These are phyloP conservation scores for Agrypnia vestita DNA, from an alignment of 1,140 invertebrate genomes.

Conservation along the genomic window DNA sequence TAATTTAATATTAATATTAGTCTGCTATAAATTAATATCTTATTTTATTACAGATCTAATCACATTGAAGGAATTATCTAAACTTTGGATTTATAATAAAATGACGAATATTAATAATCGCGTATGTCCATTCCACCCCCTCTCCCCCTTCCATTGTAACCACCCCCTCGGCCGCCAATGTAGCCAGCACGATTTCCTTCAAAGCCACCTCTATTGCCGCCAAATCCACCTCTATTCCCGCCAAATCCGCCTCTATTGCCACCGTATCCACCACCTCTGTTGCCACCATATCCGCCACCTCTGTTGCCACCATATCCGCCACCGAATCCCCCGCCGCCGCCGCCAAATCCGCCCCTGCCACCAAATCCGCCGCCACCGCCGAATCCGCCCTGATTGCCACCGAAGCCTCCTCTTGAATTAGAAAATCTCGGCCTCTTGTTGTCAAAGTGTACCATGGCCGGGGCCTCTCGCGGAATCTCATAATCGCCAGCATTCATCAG, in stretches of 20 bases:
- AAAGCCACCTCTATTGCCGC: conserved; percentile 1
- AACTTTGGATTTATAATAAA: not conserved
- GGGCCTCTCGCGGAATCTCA: conserved; percentile 74
- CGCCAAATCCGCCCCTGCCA: conserved; percentile 51
- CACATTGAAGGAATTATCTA: not conserved
- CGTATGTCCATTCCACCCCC: not conserved
- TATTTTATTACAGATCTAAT: too few relatives aligned
- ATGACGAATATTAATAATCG: conserved; percentile 9
- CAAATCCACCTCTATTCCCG: conserved; percentile 47
- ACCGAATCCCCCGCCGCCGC: conserved; percentile 58
- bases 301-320: conserved; percentile 53
- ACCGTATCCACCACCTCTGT: conserved; percentile 59
- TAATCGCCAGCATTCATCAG: conserved; percentile 82
- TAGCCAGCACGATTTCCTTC: not conserved
- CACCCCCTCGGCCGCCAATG: not conserved
- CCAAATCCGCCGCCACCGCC: conserved; percentile 64
- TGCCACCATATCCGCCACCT: conserved; percentile 53
- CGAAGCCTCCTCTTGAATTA: conserved; percentile 64
- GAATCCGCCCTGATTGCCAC: conserved; percentile 50
- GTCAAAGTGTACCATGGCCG: conserved; percentile 64
- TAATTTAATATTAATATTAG: too few relatives aligned
- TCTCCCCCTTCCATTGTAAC: not conserved
- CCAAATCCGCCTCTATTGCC: conserved; percentile 53
- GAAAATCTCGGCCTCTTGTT: conserved; percentile 63
- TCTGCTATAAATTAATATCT: too few relatives aligned